These are phyloP conservation scores for Orientallactaga sibirica DNA, from an alignment of 2,797 vertebrate species.

Conservation along the genomic window DNA sequence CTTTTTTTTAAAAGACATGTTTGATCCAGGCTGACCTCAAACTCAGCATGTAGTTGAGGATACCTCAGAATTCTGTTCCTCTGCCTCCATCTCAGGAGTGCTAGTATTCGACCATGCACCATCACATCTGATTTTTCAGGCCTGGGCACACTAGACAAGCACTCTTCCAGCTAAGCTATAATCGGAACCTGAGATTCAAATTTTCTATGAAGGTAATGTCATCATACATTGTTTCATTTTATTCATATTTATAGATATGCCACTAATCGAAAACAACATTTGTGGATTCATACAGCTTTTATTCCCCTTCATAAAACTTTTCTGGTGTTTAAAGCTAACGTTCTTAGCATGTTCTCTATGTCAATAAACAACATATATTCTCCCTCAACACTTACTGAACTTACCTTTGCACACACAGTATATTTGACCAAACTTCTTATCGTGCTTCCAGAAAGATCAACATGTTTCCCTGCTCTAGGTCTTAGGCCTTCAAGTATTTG, in stretches of 20 bases:
- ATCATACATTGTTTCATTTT: neutral
- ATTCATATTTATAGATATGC: neutral
- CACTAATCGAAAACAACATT: neutral
- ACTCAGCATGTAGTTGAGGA: neutral
- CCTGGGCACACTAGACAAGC: too few species aligned
- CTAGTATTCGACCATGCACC: neutral
- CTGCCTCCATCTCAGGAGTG: neutral
- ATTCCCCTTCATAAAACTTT: neutral
- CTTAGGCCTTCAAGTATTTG: neutral
- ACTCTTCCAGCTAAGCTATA: neutral
- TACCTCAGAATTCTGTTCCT: neutral
- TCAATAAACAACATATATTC: neutral
- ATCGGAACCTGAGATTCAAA: neutral
- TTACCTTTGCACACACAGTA: neutral
- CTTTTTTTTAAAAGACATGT: neutral
- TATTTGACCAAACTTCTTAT: neutral
- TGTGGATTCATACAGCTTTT: neutral
- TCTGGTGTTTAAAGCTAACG: neutral
- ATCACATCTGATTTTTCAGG: neutral
- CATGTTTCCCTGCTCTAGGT: neutral
- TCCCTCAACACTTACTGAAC: neutral
- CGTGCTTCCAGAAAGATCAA: neutral
- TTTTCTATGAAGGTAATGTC: neutral
- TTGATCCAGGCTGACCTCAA: neutral
- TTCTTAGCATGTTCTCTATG: neutral